phyloP scores from a whole-genome alignment of 2,888 invertebrate species.

The Nemapogon koenigi region DNA sequence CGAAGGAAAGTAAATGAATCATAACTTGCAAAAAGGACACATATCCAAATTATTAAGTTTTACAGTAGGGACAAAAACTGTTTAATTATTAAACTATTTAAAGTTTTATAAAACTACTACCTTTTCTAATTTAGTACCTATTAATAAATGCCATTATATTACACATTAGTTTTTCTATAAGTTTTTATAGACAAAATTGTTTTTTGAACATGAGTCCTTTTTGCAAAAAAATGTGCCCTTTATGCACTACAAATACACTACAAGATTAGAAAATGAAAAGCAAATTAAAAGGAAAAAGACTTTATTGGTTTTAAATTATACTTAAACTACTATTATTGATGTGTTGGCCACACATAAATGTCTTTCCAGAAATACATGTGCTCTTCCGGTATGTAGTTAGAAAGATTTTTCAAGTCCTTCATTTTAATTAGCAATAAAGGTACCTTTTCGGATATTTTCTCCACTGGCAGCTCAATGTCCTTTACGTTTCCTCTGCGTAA shows the following conservation, averaged over 20 bases:
- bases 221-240: constrained; percentile 2
- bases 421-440: constrained; percentile 3
- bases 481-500: constrained; percentile 7
- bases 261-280: background rate
- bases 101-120: constrained; percentile 2
- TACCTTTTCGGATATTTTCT: constrained; percentile 4
- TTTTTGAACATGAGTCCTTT: constrained; percentile 1
- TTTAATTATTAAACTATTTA: constrained; percentile 5
- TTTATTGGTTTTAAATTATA: too few relatives aligned
- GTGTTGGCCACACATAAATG: constrained; percentile 8
- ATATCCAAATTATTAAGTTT: constrained; percentile 5
- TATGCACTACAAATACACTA: background rate
- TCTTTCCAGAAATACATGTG: constrained; percentile 1
- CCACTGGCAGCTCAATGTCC: constrained; percentile 1
- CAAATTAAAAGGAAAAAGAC: too few relatives aligned
- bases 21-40: constrained; percentile 6
- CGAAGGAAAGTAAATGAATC: too few relatives aligned
- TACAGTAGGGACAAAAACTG: too few relatives aligned
- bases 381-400: constrained; percentile 7
- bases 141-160: background rate
- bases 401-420: constrained; percentile 7
- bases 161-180: background rate
- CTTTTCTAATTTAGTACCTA: constrained; percentile 3
- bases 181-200: too few relatives aligned
- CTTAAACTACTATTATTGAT: constrained; percentile 1